Evolutionary conservation across 1,140 invertebrate species (phyloP), one percentile per base, ranked within the genome.

Genomic region (Augochlora pura): DNA sequence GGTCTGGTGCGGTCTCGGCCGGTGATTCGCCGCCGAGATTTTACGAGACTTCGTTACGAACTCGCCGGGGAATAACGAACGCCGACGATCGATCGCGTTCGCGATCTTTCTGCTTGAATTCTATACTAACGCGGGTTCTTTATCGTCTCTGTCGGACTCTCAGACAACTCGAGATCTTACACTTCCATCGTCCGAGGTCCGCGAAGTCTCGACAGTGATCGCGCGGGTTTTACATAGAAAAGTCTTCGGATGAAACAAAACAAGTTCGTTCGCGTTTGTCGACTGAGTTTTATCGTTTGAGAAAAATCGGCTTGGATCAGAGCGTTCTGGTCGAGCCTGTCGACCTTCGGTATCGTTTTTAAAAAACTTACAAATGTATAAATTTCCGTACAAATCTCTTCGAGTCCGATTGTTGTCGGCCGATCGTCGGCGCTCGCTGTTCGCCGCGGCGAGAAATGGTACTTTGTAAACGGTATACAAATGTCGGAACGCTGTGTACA

Each of bases 401-500:
- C 4, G 12, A 9, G 8, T 12, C 16, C 16, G 9, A 57, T 21
- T 6, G 54, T 54, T 0, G 18, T 57, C 18, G 12, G 49, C 16
- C 70, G 57, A 80, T 67, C 46, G 32, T 71, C 52, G 23, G 52
- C 57, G 70, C 32, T 57, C 54, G n/a, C 54, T 21, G 49, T 52
- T 57, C 54, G 54, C n/a, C 18, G 6, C 49, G 18, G 49, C 49
- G 18, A 52, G 49, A 85, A 77, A 64, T 16, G 27, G 54, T 63
- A 25, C 60, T 60, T 84, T 85, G 82, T 85, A 85, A 85, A 85
- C 78, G 60, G 78, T 77, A 85, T 85, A 85, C 68, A 85, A 85
- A 85, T 81, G 60, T 84, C 73, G 71, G 77, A 46, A 59, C 62
- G 77, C 57, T 70, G 67, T 80, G 73, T 84, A 85, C n/a, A 85